Evolutionary conservation across 2,888 invertebrate species (phyloP).

Genomic region (Pseudanteris insignis): DNA sequence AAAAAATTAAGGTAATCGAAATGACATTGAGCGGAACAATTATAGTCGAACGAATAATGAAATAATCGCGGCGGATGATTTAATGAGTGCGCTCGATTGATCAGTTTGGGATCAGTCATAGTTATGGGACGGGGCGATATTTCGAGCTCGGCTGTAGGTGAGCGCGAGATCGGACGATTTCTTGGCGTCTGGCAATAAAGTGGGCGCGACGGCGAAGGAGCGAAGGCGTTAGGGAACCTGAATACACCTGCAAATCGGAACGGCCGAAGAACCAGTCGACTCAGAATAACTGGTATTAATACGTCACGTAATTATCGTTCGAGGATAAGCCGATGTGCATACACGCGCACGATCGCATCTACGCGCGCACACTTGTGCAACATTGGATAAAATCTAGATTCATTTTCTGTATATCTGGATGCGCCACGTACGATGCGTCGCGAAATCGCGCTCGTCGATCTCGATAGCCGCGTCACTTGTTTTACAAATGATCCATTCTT

Average conservation of each 20-base stretch:
- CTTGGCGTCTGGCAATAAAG: conserved; percentile 42
- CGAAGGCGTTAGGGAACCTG: conserved; percentile 51
- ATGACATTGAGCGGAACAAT: too few relatives aligned
- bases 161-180: conserved; percentile 33
- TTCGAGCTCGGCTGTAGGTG: conserved; percentile 8
- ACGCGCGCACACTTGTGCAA: conserved; percentile 22
- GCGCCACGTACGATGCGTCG: conserved; percentile 8
- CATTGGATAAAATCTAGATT: conserved; percentile 45
- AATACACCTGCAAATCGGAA: conserved; percentile 60
- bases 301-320: conserved; percentile 63
- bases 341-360: conserved; percentile 21
- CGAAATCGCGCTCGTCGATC: conserved; percentile 25
- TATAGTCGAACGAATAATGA: not conserved
- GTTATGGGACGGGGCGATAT: not conserved
- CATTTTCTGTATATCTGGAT: conserved; percentile 35
- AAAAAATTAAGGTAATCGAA: too few relatives aligned
- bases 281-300: conserved; percentile 64
- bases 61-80: too few relatives aligned
- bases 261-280: conserved; percentile 57
- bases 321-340: conserved; percentile 51
- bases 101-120: not conserved
- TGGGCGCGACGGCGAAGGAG: conserved; percentile 38
- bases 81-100: too few relatives aligned
- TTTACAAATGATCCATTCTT: conserved; percentile 39
- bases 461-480: conserved; percentile 20